Base-by-base conservation (phyloP, 35 echinoderm and acorn worm species). In the Apostichopus californicus region DNA sequence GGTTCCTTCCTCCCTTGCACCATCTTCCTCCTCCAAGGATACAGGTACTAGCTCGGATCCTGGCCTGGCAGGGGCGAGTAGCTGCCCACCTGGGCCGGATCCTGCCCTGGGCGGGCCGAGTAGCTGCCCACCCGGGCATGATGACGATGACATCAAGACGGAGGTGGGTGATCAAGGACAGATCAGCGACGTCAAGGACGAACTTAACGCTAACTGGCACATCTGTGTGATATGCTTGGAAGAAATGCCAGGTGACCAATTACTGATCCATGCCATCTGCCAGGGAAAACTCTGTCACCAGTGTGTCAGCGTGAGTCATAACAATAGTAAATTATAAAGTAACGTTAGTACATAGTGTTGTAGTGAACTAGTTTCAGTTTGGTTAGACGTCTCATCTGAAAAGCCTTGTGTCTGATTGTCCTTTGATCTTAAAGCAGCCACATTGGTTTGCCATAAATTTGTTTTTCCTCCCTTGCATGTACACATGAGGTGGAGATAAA, bases 151-250 rank as follows among this genome's bases (percentile, higher is more conserved):
- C 18, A 8, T 89, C 21, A 68, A 66, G 86, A 89, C 86, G n/a
- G 86, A 86, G 68, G 90, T 92, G 1, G 81, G 68, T 1, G 91
- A 93, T 8, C 75, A 78, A 12, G 90, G 56, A 26, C 86, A 95
- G 55, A 87, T 94, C n/a, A 94, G 91, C 87, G 93, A 90, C 80
- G 77, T 86, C 9, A 87, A 34, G 22, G 90, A 83, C 9, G 92
- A 93, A 18, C 87, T 95, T 3, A 60, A 77, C 61, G 72, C 18
- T 6, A 88, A 94, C 56, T 99, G 97, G 97, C 93, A 96, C 54
- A 87, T 93, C 17, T 99, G 97, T 81, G 95, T 94, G 21, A 96
- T 99, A 26, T 99, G 97, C 92, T 83, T 99, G 59, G 97, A 99
- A 80, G 97, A 99, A 28, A 90, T 96, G 5, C 92, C 97, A 20